Evolutionary conservation across 2,888 invertebrate species (phyloP).

Genomic region (Lacanobia oleracea): DNA sequence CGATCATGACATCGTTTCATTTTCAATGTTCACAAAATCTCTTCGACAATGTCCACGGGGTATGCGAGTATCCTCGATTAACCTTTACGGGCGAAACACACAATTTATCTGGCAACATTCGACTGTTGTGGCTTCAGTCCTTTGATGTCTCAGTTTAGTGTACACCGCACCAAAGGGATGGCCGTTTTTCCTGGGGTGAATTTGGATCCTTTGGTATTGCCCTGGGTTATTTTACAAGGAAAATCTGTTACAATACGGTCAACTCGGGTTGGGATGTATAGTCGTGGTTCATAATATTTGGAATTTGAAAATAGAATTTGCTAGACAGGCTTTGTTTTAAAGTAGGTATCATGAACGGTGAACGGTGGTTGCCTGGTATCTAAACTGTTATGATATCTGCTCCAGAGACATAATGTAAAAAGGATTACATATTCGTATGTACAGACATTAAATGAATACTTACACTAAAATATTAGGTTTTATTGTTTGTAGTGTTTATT

Average conservation of each 20-base stretch:
- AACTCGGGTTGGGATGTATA: background rate
- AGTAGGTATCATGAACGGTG: too few species aligned
- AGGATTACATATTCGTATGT: too few species aligned
- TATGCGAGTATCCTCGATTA: constrained; percentile 24
- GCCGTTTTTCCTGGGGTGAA: constrained; percentile 16
- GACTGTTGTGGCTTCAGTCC: constrained; percentile 49
- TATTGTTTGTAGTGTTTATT: too few species aligned
- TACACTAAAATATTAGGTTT: too few species aligned
- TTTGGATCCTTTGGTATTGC: constrained; percentile 31
- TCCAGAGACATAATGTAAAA: too few species aligned
- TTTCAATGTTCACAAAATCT: constrained; percentile 14
- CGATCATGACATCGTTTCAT: constrained; percentile 2
- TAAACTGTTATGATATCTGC: too few species aligned
- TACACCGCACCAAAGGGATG: constrained; percentile 43
- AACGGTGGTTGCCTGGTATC: too few species aligned
- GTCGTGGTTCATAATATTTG: constrained; percentile 1
- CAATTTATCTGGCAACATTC: constrained; percentile 45
- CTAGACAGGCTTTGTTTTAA: background rate
- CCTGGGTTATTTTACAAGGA: constrained; percentile 15
- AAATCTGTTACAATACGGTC: background rate
- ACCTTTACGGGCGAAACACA: constrained; percentile 29
- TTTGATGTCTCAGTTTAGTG: constrained; percentile 55
- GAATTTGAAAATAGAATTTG: background rate
- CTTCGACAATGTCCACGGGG: constrained; percentile 26
- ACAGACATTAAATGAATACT: too few species aligned